Evolutionary conservation across 2,888 invertebrate genomes (phyloP), one percentile per base, ranked within the genome.

Genomic region (Rotaria magnacalcarata): DNA sequence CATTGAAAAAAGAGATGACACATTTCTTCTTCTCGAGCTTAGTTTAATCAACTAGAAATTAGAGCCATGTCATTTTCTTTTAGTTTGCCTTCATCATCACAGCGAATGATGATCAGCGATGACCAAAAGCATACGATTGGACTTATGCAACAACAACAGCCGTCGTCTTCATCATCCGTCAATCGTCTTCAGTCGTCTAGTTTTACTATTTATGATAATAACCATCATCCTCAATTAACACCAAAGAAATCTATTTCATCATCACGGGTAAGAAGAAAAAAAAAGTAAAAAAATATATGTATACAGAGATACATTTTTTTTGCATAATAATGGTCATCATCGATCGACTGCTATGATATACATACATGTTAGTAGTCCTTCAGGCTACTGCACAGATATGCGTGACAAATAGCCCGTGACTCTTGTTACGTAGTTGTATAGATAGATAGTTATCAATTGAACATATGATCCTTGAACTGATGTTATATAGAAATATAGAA

Each of bases 361-460:
- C 58, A 60, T 60, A 60, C 24, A 60, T 27, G 24, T 60, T 2
- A 2, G 27, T 27, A 60, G 58, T 60, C 58, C 58, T 60, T 60
- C 58, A 60, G 58, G n/a, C n/a, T 60, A 60, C 11, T 67, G 34
- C 67, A 41, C 67, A 67, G 34, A 52, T 52, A 52, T 52, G 14
- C 19, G 67, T 67, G 67, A 67, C 67, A 67, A 67, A 67, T 67
- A 67, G 67, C 67, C 67, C 67, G 67, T 67, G 67, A 67, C 67
- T 67, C 67, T 34, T 34, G 41, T 67, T 67, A 67, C 67, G 34
- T 67, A 3, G 67, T 41, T 67, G 24, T 34, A 41, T 67, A 67
- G 34, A 41, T 67, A 67, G 34, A 67, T 67, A 52, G 16, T 52
- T 52, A 41, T 67, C 67, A 34, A 67, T 67, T 19, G 67, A 67